Evolutionary conservation across 2,797 vertebrate genomes (phyloP).

Genomic region (Aeoliscus strigatus): DNA sequence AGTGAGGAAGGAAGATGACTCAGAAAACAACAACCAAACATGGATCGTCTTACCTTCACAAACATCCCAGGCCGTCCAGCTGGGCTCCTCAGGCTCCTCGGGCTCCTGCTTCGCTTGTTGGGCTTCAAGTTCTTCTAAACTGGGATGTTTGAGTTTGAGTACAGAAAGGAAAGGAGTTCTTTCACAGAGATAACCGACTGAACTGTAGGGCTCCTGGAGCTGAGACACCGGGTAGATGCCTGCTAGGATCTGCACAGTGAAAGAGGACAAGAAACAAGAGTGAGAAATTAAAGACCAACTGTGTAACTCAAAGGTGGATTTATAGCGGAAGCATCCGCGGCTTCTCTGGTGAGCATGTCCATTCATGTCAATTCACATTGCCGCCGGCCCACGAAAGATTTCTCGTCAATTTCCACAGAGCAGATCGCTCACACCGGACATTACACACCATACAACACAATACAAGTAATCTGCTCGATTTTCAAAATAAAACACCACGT

Average conservation of each 20-base stretch:
- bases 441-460: no score
- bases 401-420: no score
- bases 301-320: no score
- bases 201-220: conserved; percentile 90
- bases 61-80: conserved; percentile 90
- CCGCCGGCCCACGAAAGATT: no score
- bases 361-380: no score
- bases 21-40: no score
- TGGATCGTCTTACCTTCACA: conserved; percentile 79
- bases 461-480: no score
- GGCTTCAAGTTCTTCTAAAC: conserved; percentile 29
- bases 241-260: conserved; percentile 76
- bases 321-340: no score
- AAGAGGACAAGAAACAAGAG: not conserved
- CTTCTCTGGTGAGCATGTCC: no score
- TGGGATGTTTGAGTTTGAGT: conserved; percentile 82
- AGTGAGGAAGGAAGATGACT: no score
- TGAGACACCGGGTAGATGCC: conserved; percentile 90
- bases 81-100: conserved; percentile 50
- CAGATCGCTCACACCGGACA: no score
- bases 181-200: conserved; percentile 86
- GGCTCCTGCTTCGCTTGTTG: conserved; percentile 40
- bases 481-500: no score
- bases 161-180: conserved; percentile 75
- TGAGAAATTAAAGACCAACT: conserved; percentile 4